These are phyloP conservation scores for Enteromius trimaculatus DNA, from an alignment of 2,797 vertebrate genomes.

Conservation along the genomic window DNA sequence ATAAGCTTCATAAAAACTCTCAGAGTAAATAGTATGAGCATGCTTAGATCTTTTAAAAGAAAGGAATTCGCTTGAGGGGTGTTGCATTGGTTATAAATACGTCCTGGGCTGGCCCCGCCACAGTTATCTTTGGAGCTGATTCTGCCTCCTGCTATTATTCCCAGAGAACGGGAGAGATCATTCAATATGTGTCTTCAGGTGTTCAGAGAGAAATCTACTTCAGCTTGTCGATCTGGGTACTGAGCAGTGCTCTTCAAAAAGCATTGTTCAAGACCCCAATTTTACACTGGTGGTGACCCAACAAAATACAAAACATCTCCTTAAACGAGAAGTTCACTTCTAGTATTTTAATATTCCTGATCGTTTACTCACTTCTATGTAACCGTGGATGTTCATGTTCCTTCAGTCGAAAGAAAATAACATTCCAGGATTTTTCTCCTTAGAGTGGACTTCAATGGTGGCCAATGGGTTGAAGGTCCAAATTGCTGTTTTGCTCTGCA, in stretches of 20 bases:
- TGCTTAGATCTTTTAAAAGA: slow-evolving; percentile 54
- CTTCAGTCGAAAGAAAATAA: background rate
- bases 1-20: slow-evolving; percentile 23
- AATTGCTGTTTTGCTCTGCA: background rate
- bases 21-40: slow-evolving; percentile 8
- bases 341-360: background rate
- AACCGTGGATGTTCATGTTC: background rate
- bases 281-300: background rate
- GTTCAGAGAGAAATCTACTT: slow-evolving; percentile 13
- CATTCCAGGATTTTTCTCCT: background rate
- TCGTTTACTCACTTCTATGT: background rate
- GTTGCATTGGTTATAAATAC: slow-evolving; percentile 50
- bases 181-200: slow-evolving; percentile 38
- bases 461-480: background rate
- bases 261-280: background rate
- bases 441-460: background rate
- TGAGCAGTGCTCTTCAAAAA: background rate
- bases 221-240: slow-evolving; percentile 16
- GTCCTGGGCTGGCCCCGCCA: slow-evolving; percentile 9
- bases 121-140: slow-evolving; percentile 39
- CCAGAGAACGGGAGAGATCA: background rate
- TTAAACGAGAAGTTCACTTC: background rate
- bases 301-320: background rate
- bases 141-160: slow-evolving; percentile 33
- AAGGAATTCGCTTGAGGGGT: slow-evolving; percentile 62